These are phyloP conservation scores for Gadopsis bispinosus DNA, from an alignment of 2,797 vertebrate genomes.

Conservation along the genomic window DNA sequence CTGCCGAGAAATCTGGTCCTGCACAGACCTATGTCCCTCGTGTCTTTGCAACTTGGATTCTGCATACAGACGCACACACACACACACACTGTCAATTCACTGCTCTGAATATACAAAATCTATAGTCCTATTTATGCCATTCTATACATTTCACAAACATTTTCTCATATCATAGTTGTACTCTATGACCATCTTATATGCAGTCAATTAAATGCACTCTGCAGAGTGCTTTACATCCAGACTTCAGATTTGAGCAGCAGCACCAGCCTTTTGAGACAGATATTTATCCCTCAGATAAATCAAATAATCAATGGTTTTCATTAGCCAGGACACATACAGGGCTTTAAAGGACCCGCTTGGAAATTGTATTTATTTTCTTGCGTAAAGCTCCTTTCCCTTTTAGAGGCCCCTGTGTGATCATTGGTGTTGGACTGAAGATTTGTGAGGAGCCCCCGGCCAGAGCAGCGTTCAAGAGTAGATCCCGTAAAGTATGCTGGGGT, in stretches of 20 bases:
- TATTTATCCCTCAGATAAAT: constrained; percentile 52
- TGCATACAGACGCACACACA: constrained; percentile 10
- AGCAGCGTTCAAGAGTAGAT: constrained; percentile 59
- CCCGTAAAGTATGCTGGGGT: constrained; percentile 69
- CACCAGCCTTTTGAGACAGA: constrained; percentile 30
- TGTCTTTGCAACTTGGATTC: constrained; percentile 40
- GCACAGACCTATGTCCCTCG: constrained; percentile 55
- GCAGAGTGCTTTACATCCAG: constrained; percentile 41
- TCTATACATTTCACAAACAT: constrained; percentile 31
- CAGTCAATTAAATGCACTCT: constrained; percentile 38
- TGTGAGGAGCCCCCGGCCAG: constrained; percentile 73
- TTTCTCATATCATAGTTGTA: constrained; percentile 21
- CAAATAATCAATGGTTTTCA: constrained; percentile 76
- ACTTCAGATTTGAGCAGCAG: constrained; percentile 21
- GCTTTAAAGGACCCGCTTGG: constrained; percentile 60
- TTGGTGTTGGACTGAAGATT: constrained; percentile 78
- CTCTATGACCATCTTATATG: constrained; percentile 3
- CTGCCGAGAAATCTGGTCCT: constrained; percentile 72
- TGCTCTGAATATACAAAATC: constrained; percentile 20
- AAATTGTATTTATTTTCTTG: constrained; percentile 77
- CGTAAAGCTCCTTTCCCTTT: constrained; percentile 73
- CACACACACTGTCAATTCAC: not conserved
- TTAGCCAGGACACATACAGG: constrained; percentile 51
- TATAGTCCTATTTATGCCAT: constrained; percentile 22
- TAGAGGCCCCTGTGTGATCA: constrained; percentile 77